Conservation (phyloP, 2,113 vertebrate genomes). For the Elephantulus edwardii region DNA sequence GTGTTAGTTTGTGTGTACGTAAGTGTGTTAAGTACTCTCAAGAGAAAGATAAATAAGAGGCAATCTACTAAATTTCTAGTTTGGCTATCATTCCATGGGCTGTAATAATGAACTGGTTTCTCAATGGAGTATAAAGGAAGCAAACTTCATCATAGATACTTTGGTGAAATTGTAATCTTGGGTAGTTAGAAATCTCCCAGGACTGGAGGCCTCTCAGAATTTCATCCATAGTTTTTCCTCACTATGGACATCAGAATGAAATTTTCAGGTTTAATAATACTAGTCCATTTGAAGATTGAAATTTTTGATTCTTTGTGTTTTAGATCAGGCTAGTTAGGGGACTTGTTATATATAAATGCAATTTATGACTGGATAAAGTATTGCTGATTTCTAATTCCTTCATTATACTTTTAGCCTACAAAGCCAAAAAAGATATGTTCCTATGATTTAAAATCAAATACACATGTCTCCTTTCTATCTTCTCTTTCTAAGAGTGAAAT, state of each 20-base stretch:
- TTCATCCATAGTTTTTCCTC: not conserved
- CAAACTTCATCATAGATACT: conserved; percentile 5
- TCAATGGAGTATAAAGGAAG: not conserved
- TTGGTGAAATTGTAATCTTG: not conserved
- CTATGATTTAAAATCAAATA: conserved; percentile 25
- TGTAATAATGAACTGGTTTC: not conserved
- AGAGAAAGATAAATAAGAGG: not conserved
- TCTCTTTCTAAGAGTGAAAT: not conserved
- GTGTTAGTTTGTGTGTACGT: not conserved
- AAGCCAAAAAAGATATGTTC: not conserved
- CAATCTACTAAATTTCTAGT: not conserved
- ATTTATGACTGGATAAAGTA: not conserved
- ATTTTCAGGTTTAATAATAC: not conserved
- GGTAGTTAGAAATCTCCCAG: not conserved
- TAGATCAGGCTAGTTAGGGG: conserved; percentile 29
- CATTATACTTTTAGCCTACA: not conserved
- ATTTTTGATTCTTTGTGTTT: not conserved
- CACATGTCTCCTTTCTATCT: not conserved
- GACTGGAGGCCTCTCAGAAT: not conserved
- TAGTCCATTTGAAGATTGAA: not conserved
- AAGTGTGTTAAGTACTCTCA: conserved; percentile 6
- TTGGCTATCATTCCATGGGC: not conserved
- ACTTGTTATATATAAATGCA: not conserved
- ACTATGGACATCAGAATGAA: not conserved
- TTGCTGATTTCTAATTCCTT: conserved; percentile 36